A percentile compares a stretch with the other conserved stretches of the same genome.
These are phyloP conservation scores for Lacerta viridis DNA, from an alignment of 2,797 vertebrate genomes.

Conservation along the genomic window DNA sequence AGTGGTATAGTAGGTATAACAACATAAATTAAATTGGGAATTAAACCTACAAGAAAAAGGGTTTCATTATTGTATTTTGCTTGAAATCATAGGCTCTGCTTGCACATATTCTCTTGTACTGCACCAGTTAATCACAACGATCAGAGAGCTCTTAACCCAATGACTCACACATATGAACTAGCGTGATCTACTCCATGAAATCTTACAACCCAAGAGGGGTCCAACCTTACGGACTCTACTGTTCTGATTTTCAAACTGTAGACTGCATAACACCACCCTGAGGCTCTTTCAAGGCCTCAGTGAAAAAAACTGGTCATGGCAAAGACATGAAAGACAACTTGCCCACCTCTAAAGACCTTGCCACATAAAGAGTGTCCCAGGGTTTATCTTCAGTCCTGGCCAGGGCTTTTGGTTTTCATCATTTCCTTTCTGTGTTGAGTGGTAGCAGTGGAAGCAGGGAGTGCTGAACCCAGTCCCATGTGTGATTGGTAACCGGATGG, in stretches of 20 bases:
- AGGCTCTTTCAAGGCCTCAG: background rate
- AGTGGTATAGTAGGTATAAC: conserved; percentile 95
- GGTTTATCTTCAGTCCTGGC: too few relatives aligned
- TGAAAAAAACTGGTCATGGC: background rate
- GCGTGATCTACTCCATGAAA: background rate
- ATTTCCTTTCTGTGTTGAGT: too few relatives aligned
- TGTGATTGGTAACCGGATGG: too few relatives aligned
- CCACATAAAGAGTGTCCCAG: background rate
- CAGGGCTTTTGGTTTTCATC: too few relatives aligned
- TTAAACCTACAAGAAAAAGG: conserved; percentile 84
- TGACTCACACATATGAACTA: background rate
- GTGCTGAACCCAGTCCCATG: too few relatives aligned
- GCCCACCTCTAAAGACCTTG: background rate
- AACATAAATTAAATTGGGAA: conserved; percentile 92
- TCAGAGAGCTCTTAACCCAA: background rate
- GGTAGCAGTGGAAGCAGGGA: too few relatives aligned
- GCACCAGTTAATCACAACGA: background rate
- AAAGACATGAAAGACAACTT: background rate
- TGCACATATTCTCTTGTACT: background rate
- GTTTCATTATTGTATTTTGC: conserved; percentile 41
- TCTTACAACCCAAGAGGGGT: background rate
- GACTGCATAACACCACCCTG: background rate
- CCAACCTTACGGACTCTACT: background rate
- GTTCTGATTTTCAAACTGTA: background rate
- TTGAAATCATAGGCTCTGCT: background rate